phyloP scores from a whole-genome alignment of 2,797 vertebrate species.

The Carcharodon carcharias region DNA sequence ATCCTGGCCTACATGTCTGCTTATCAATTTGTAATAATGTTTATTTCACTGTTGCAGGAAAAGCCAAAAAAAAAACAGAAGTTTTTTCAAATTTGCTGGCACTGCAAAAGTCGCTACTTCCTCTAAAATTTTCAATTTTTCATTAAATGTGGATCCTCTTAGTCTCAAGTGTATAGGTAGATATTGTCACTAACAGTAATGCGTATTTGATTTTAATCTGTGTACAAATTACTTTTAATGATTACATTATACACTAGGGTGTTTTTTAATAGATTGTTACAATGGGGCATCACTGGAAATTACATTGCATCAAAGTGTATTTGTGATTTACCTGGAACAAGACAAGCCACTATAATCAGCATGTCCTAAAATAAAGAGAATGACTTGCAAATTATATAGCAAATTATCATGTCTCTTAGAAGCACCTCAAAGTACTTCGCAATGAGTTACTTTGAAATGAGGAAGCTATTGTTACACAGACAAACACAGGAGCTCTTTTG shows the following conservation, averaged over 20 bases:
- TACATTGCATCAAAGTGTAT: not conserved
- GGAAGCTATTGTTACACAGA: not conserved
- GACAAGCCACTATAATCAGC: slow-evolving; percentile 1
- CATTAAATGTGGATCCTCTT: not conserved
- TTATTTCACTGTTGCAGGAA: not conserved
- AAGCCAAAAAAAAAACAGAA: not conserved
- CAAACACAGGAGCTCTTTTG: not conserved
- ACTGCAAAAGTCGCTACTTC: not conserved
- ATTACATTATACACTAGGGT: not conserved
- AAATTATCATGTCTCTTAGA: not conserved
- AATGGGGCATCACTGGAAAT: slow-evolving; percentile 4
- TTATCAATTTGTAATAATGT: not conserved
- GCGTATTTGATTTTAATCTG: not conserved
- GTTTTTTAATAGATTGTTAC: slow-evolving; percentile 20
- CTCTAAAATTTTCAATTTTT: not conserved
- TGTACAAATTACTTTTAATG: slow-evolving; percentile 29
- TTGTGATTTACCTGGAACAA: slow-evolving; percentile 13
- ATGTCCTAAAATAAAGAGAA: slow-evolving; percentile 5
- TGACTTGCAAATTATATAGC: not conserved
- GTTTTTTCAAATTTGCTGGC: not conserved
- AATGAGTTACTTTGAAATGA: not conserved
- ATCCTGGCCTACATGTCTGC: not conserved
- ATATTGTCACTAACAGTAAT: not conserved
- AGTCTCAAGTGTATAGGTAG: too few species aligned
- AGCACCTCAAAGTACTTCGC: not conserved